Base-by-base conservation (phyloP, 2,888 invertebrate genomes). In the Tortricodes alternella region DNA sequence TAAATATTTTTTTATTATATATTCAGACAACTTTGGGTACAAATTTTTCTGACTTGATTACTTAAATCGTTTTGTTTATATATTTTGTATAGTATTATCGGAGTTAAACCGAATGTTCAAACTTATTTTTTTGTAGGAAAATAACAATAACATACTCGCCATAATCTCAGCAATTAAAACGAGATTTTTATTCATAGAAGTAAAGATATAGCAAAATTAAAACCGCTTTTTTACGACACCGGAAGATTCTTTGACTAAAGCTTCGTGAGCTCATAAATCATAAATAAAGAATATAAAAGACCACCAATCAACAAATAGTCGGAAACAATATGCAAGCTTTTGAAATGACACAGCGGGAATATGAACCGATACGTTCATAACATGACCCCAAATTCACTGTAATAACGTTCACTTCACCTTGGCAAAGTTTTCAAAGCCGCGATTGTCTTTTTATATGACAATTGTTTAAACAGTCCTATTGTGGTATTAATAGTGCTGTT, bases 391-490 rank as follows among this genome's bases (percentile, higher is more conserved):
- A 23, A 18, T 2, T 1, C 27, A 3, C 3, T n/a, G 8, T 7
- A 11, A 3, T 52, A 44, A 52, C 11, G 37, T 11, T 18, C 0
- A 29, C 9, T 7, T 35, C 37, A 16, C n/a, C n/a, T 6, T 11
- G 5, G 13, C 24, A 13, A 39, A 34, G 7, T 37, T 6, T 29
- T n/a, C n/a, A 29, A n/a, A 27, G 2, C 39, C 29, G 39, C 41
- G 11, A 44, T 24, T 51, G 18, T 46, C 35, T 49, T 53, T 58
- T 50, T 49, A 48, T 38, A 62, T 68, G 73, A 73, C 73, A 77
- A 79, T 73, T 71, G 70, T 66, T 65, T 74, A 63, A 70, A 77
- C 78, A 63, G 61, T 72, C 72, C 66, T 80, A 79, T 72, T 79
- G 49, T 21, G 18, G 43, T 53, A 66, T 64, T 74, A 78, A 71